Base-by-base conservation (phyloP, 2,888 invertebrate genomes). In the Suillia variegata region DNA sequence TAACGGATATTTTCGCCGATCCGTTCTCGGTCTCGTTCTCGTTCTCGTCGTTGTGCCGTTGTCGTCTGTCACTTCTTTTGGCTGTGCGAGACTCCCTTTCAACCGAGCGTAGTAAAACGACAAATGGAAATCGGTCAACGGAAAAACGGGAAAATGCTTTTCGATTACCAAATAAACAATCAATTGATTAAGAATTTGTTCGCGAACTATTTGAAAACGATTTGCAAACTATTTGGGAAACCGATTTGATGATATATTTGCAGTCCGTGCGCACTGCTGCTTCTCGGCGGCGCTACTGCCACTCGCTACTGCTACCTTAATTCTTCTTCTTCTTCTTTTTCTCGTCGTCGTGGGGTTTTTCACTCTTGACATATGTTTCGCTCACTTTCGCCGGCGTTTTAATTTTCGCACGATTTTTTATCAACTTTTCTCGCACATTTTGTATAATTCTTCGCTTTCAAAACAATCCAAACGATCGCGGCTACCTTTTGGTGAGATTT, bases 351-450 rank as follows among this genome's bases (percentile, higher is more conserved):
- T 4, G 38, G 38, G n/a, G 6, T 8, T 38, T 38, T 51, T 52
- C 58, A 62, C 54, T 55, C 48, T 53, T 56, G 60, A 58, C 64
- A 64, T 64, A 62, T 62, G 64, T 53, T 33, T 22, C 34, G 45
- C 56, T 50, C 57, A 59, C n/a, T n/a, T 62, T 64, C 61, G 62
- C 64, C 62, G 66, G 66, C n/a, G n/a, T 53, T 62, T 31, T 54
- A 42, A 45, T 47, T 53, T 62, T 58, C 42, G 18, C n/a, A 8
- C 5, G 6, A 60, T 53, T 17, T 50, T 63, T 63, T 62, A 65
- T 63, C 63, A 63, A 56, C 60, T 66, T 63, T 65, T 67, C 59
- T 34, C 50, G 50, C 60, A 58, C 63, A 63, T 65, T 64, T 64
- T 61, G 18, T 54, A 17, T 59, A 56, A 38, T 52, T 66, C 60